A percentile compares a stretch with the other conserved stretches of the same genome.
Evolutionary conservation across 2,888 invertebrate genomes (phyloP).

Genomic region (Drosophila robusta): DNA sequence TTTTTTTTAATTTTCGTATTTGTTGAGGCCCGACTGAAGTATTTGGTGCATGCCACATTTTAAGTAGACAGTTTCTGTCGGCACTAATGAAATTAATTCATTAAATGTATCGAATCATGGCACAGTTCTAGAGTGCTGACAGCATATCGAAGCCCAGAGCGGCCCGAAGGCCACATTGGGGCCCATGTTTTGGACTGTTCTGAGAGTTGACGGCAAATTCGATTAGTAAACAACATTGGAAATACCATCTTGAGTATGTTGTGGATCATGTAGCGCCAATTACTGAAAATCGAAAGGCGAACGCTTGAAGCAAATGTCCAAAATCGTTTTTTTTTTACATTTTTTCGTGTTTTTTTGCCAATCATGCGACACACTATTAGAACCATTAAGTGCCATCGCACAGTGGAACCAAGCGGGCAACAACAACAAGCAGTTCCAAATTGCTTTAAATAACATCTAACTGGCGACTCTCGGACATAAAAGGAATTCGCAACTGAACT

Average conservation of each 20-base stretch:
- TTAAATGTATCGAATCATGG: conserved; percentile 3
- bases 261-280: conserved; percentile 31
- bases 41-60: conserved; percentile 29
- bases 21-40: not conserved
- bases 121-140: not conserved
- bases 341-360: conserved; percentile 9
- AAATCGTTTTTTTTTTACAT: conserved; percentile 7
- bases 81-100: conserved; percentile 14
- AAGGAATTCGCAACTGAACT: no score
- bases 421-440: not conserved
- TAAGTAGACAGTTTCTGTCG: conserved; percentile 6
- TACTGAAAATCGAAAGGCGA: conserved; percentile 28
- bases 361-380: conserved; percentile 39
- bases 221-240: conserved; percentile 1
- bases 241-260: conserved; percentile 8
- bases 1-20: not conserved
- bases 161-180: not conserved
- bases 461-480: not conserved
- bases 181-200: not conserved
- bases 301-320: conserved; percentile 22
- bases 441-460: no score
- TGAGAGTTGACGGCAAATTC: not conserved
- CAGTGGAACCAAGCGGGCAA: conserved; percentile 22
- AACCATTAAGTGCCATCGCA: conserved; percentile 15
- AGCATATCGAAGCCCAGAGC: not conserved